Base-by-base conservation (phyloP, 1,140 invertebrate species). In the Drosophila nannoptera region DNA sequence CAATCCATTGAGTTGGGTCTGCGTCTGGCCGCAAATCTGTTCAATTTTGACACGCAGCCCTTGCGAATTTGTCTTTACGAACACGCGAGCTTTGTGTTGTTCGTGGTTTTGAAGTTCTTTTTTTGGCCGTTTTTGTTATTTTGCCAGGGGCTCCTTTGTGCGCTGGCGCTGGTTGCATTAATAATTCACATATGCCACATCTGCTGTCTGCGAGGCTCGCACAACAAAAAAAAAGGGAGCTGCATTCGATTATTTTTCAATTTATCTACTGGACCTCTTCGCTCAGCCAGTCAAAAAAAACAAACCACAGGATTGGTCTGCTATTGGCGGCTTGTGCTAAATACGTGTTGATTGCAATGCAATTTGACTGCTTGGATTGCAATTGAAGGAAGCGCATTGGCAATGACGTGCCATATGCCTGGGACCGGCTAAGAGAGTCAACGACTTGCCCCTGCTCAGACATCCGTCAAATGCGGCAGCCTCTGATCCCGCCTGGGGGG, bases 161-260 rank as follows among this genome's bases (percentile, higher is more conserved):
- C 80, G 76, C 71, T 73, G 58, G 68, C 76, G 81, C 67, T 73
- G 69, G 58, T 63, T 64, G 71, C 81, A 84, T 84, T 81, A 84
- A 84, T 86, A 84, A 84, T 84, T 86, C 81, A 84, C 69, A 77
- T 75, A 71, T 71, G 71, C 78, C 78, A 73, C 78, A 83, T 75
- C 65, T 82, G 75, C 54, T 76, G 68, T 65, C 48, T 50, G 49
- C 45, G 32, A 16, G 68, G 73, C 63, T 63, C 58, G 52, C 67
- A 16, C 33, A 31, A 16, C 31, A 29, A 60, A 11, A 31, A 61
- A 31, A 32, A 48, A 55, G 45, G 59, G 16, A 73, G 14, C 52
- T 52, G 77, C 46, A 77, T 84, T 84, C 77, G 84, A 75, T 84
- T 86, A 86, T 81, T 86, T 61, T 71, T 77, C 77, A 74, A 84